Base-by-base conservation (phyloP, 2,113 vertebrate genomes). In the Phyllostomus discolor region DNA sequence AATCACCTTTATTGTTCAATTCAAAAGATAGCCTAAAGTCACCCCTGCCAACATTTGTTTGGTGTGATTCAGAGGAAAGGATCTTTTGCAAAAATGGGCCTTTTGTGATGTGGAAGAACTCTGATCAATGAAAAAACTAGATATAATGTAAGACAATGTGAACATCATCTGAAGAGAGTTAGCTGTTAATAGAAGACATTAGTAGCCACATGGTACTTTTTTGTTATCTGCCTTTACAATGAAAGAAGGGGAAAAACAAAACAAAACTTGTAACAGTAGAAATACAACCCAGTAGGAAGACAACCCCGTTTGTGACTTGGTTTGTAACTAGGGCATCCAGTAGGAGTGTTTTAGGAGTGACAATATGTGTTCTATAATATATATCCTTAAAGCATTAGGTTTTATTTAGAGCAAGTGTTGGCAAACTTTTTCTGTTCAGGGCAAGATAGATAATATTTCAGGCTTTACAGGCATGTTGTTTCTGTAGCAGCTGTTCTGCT, bases 1-100 rank as follows among this genome's bases (percentile, higher is more conserved):
- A 86, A 46, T 97, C 90, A 89, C 20, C 91, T 92, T 83, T 86
- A 83, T 95, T 96, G 85, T 93, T 95, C 85, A 70, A 0, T 96
- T 96, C 94, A 96, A 95, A 97, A 95, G 59, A 75, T 48, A 91
- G 73, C 38, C 57, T 95, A 62, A 94, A 92, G 52, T 94, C 78
- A 96, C 66, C 46, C 54, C 33, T 93, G 88, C 80, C 35, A 88
- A 64, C 92, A 83, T 90, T 85, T 69, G 43, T 96, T 98, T 88
- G 57, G 54, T 20, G 4, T 95, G 83, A 94, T 89, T 91, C 59
- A 89, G 81, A 48, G 33, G 89, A 92, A 79, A 86, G 33, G 17
- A 14, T 76, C 10, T 38, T 88, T 95, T 94, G 41, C 75, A 76
- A 94, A 87, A 92, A 69, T 22, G 14, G 16, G 10, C 66, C 38